Evolutionary conservation across 1,140 invertebrate genomes (phyloP).

Genomic region (Berghia stephanieae): DNA sequence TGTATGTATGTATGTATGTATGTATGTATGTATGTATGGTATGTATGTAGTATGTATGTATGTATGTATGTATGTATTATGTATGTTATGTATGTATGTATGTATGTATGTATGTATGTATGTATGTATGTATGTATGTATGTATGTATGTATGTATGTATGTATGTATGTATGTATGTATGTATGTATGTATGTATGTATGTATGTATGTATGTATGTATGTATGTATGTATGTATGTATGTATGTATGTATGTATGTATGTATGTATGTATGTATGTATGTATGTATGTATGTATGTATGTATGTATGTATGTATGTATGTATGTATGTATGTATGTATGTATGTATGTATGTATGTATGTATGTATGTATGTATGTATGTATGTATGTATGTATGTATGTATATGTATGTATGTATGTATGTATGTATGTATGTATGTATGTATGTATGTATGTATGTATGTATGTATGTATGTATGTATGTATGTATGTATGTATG

Average conservation of each 20-base stretch:
- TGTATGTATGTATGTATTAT: constrained; percentile 17
- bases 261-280: constrained; percentile 33
- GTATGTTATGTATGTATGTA: constrained; percentile 20
- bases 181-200: constrained; percentile 30
- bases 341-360: constrained; percentile 10
- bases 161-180: constrained; percentile 30
- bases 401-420: constrained; percentile 21
- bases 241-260: constrained; percentile 35
- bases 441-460: constrained; percentile 17
- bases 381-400: constrained; percentile 12
- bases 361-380: no score
- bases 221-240: constrained; percentile 36
- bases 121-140: constrained; percentile 32
- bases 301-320: constrained; percentile 35
- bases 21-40: constrained; percentile 13
- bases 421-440: constrained; percentile 12
- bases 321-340: constrained; percentile 17
- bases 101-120: constrained; percentile 26
- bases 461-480: constrained; percentile 8
- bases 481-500: background rate
- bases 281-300: constrained; percentile 33
- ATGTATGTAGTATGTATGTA: constrained; percentile 18
- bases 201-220: constrained; percentile 35
- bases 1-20: constrained; percentile 18
- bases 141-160: constrained; percentile 34